Percentiles rank a stretch among this genome's conserved stretches.
phyloP scores from a whole-genome alignment of 2,797 vertebrate genomes.

The Helostoma temminkii region DNA sequence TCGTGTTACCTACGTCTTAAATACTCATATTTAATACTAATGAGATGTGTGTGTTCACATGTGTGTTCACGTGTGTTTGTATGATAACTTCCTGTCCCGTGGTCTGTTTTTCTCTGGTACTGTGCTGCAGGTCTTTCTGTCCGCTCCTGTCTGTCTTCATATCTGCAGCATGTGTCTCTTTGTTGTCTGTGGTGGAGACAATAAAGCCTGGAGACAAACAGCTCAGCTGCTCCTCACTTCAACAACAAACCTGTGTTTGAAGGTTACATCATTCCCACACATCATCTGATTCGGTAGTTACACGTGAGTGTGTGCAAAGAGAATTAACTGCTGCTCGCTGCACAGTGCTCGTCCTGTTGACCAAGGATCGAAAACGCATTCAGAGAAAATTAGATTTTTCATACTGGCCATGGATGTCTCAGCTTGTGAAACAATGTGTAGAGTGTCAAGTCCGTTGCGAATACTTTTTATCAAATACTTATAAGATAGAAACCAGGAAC shows the following conservation, averaged over 20 bases:
- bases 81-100: not conserved
- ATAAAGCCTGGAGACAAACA: conserved; percentile 37
- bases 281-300: conserved; percentile 58
- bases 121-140: not conserved
- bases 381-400: conserved; percentile 6
- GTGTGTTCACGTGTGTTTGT: not conserved
- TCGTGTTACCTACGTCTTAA: not conserved
- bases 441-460: not conserved
- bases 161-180: not conserved
- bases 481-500: too few relatives aligned
- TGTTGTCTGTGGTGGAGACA: conserved; percentile 8
- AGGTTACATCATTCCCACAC: conserved; percentile 53
- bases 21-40: not conserved
- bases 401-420: not conserved
- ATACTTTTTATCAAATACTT: too few relatives aligned
- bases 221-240: conserved; percentile 41
- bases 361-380: conserved; percentile 3
- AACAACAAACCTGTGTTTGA: conserved; percentile 53
- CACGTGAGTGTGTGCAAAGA: conserved; percentile 31
- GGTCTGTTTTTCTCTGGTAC: not conserved
- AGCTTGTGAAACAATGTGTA: not conserved
- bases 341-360: conserved; percentile 32
- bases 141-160: not conserved
- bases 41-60: not conserved
- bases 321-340: not conserved